These are phyloP conservation scores for Mobula hypostoma DNA, from an alignment of 2,113 vertebrate species.

Conservation along the genomic window DNA sequence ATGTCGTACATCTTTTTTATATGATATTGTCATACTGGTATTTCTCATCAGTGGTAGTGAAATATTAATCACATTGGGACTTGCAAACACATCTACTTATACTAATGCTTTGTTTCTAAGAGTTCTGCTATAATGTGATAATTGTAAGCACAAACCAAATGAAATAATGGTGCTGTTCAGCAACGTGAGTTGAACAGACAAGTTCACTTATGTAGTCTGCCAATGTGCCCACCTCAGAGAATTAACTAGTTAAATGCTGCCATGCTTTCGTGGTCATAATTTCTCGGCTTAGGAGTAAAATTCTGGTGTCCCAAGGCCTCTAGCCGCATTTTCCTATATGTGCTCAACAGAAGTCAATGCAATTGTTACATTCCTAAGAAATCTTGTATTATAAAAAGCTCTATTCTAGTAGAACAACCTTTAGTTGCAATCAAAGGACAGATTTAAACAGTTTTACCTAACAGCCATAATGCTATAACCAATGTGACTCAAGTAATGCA, in stretches of 20 bases:
- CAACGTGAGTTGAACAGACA: background rate
- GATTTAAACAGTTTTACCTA: no score
- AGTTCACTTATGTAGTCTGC: background rate
- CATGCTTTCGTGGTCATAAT: background rate
- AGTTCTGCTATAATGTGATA: background rate
- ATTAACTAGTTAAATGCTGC: background rate
- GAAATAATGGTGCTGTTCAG: background rate
- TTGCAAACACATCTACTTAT: background rate
- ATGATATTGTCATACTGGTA: background rate
- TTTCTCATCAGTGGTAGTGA: background rate
- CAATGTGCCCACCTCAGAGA: background rate
- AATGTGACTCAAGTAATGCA: no score
- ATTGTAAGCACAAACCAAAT: background rate
- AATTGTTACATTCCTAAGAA: no score
- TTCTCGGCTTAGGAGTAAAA: background rate
- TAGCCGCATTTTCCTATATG: no score
- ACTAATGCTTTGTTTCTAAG: background rate
- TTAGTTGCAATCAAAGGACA: no score
- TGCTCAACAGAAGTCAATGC: no score
- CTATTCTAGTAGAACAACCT: no score
- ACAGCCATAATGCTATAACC: no score
- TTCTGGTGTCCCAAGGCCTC: background rate
- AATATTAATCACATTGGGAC: background rate
- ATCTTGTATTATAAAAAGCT: no score
- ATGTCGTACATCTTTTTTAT: background rate